Percentiles rank a stretch among this genome's conserved stretches.
Evolutionary conservation across 2,888 invertebrate genomes (phyloP).

Genomic region (Caenorhabditis doughertyi): DNA sequence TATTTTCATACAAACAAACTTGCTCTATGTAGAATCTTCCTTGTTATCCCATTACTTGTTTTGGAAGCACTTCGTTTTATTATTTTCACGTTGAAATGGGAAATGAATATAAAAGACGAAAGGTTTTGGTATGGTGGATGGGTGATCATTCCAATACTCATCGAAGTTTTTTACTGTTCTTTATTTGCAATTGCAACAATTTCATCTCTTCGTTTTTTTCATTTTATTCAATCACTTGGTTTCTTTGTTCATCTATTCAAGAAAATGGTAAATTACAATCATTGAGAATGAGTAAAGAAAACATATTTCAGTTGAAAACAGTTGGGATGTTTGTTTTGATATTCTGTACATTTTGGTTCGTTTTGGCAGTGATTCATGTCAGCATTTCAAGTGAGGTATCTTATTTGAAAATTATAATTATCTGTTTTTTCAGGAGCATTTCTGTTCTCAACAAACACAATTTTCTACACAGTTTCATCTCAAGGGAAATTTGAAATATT

Average conservation of each 20-base stretch:
- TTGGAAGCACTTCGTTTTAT: slow-evolving; percentile 33
- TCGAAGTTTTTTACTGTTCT: slow-evolving; percentile 53
- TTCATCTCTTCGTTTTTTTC: slow-evolving; percentile 47
- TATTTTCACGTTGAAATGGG: not conserved
- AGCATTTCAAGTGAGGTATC: slow-evolving; percentile 56
- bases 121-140: slow-evolving; percentile 18
- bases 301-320: slow-evolving; percentile 53
- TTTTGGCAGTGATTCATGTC: slow-evolving; percentile 65
- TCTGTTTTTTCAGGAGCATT: slow-evolving; percentile 30
- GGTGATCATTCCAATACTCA: slow-evolving; percentile 16
- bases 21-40: slow-evolving; percentile 24
- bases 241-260: slow-evolving; percentile 63
- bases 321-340: slow-evolving; percentile 66
- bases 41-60: slow-evolving; percentile 6
- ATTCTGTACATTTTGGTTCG: slow-evolving; percentile 67
- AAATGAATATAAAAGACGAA: not conserved
- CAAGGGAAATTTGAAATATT: slow-evolving; percentile 71
- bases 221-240: slow-evolving; percentile 54
- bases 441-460: slow-evolving; percentile 1
- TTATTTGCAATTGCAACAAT: slow-evolving; percentile 48
- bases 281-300: not conserved
- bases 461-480: slow-evolving; percentile 58
- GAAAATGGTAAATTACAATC: slow-evolving; percentile 48
- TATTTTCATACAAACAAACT: slow-evolving; percentile 39
- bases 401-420: not conserved